phyloP scores from a whole-genome alignment of 2,113 vertebrate genomes.

The Rhinopomastus cyanomelas region DNA sequence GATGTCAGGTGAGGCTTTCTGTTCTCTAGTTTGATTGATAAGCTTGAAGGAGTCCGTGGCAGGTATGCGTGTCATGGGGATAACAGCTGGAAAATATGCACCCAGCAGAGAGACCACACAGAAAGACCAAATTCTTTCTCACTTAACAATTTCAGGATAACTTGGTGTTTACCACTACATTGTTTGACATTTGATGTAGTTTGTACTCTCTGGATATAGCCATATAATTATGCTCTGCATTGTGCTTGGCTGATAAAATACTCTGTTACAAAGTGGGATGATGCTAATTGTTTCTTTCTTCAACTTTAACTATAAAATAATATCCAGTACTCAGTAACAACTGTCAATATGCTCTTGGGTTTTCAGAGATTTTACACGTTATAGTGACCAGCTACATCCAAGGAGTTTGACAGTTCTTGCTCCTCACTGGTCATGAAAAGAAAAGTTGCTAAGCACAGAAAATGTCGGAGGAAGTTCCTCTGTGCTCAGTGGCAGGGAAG shows the following conservation, averaged over 20 bases:
- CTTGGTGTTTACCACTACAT: conserved; percentile 17
- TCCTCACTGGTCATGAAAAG: background rate
- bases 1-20: conserved; percentile 46
- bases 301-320: conserved; percentile 51
- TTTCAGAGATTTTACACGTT: background rate
- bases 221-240: conserved; percentile 27
- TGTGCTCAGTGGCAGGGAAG: background rate
- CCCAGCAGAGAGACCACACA: conserved; percentile 83
- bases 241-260: conserved; percentile 39
- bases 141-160: conserved; percentile 64
- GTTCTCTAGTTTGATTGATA: conserved; percentile 63
- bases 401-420: background rate
- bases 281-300: conserved; percentile 45
- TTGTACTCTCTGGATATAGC: conserved; percentile 44
- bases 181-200: conserved; percentile 41
- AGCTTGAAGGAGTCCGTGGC: conserved; percentile 71
- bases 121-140: conserved; percentile 75
- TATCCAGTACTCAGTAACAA: background rate
- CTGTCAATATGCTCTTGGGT: background rate
- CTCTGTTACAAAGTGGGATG: conserved; percentile 30
- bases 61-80: conserved; percentile 81
- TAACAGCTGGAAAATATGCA: conserved; percentile 71
- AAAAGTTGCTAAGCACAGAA: background rate
- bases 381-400: background rate
- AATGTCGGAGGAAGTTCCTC: background rate